Conservation (phyloP, 1,140 invertebrate genomes). For the Grapholita molesta region DNA sequence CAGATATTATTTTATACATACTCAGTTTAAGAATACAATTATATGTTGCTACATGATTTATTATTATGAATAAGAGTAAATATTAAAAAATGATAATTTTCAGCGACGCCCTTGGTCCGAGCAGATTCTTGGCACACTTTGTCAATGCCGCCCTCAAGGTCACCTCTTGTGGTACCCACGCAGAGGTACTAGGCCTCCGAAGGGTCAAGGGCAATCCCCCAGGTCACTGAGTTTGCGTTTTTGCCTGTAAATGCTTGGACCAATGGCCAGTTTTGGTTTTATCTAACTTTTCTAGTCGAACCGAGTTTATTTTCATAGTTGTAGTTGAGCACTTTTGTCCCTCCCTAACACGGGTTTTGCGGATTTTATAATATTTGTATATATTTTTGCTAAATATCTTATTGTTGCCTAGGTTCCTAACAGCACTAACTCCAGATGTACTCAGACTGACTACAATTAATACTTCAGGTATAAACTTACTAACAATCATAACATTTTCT, state of each 20-base stretch:
- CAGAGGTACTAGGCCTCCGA: constrained; percentile 33
- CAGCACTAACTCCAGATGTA: constrained; percentile 76
- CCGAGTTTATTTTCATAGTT: constrained; percentile 13
- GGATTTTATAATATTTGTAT: constrained; percentile 26
- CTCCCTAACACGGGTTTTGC: constrained; percentile 25
- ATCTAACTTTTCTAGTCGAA: constrained; percentile 3
- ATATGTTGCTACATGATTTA: neutral
- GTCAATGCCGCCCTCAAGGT: constrained; percentile 72
- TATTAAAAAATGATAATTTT: constrained; percentile 33
- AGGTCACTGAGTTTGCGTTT: constrained; percentile 41
- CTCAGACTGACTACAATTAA: constrained; percentile 77
- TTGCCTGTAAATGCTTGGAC: constrained; percentile 64
- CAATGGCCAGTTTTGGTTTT: constrained; percentile 49
- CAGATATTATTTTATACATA: constrained; percentile 20
- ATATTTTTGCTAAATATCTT: constrained; percentile 32
- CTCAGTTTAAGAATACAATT: constrained; percentile 16
- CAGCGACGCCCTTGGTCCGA: constrained; percentile 75
- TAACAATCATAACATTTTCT: constrained; percentile 47
- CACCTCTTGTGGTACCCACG: constrained; percentile 54
- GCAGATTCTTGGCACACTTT: constrained; percentile 76
- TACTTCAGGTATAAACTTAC: constrained; percentile 70
- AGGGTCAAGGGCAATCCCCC: constrained; percentile 25
- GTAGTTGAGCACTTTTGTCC: constrained; percentile 25
- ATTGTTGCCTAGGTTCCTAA: constrained; percentile 75
- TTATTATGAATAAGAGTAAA: constrained; percentile 4